Base-by-base conservation (phyloP, 2,797 vertebrate genomes). In the Anguilla obscura region DNA sequence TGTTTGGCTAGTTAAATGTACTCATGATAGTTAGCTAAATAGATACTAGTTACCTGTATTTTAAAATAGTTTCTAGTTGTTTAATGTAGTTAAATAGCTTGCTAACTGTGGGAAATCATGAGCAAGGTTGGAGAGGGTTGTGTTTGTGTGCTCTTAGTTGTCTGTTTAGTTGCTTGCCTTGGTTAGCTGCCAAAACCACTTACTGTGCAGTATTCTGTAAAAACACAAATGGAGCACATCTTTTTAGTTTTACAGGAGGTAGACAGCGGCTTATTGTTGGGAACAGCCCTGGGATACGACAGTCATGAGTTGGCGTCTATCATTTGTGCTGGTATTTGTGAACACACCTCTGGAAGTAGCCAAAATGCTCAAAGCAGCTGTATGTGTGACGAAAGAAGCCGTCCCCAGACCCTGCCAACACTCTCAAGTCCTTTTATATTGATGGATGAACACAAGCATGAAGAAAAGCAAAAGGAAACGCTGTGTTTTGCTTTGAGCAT, bases 401-500 rank as follows among this genome's bases (percentile, higher is more conserved):
- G 18, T 24, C 63, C n/a, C 48, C 45, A 87, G 90, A 86, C 84
- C 83, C 80, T 54, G 88, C 45, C 0, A 56, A 79, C 87, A 66
- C 85, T 7, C 14, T 27, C 60, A 0, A 88, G 90, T 33, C 14
- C 79, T 30, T 82, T 45, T 82, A 50, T 7, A 3, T 45, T 0
- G 36, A n/a, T 6, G 54, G 54, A 69, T 12, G 58, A 16, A 54
- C 60, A 50, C 2, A 52, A n/a, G 27, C 36, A 36, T 36, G 80
- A 71, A 24, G n/a, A 8, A 16, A 58, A 36, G 56, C 74, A 84
- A 56, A 87, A 74, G 56, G 93, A 95, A n/a, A 66, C 90, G 24
- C 83, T 54, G 6, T 94, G 96, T 63, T 91, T 97, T 69, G 94
- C 95, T 87, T 76, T 98, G 90, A 96, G 96, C 1, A 92, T 98